Evolutionary conservation across 2,113 vertebrate genomes (phyloP).

Genomic region (Erythrocercus mccallii): DNA sequence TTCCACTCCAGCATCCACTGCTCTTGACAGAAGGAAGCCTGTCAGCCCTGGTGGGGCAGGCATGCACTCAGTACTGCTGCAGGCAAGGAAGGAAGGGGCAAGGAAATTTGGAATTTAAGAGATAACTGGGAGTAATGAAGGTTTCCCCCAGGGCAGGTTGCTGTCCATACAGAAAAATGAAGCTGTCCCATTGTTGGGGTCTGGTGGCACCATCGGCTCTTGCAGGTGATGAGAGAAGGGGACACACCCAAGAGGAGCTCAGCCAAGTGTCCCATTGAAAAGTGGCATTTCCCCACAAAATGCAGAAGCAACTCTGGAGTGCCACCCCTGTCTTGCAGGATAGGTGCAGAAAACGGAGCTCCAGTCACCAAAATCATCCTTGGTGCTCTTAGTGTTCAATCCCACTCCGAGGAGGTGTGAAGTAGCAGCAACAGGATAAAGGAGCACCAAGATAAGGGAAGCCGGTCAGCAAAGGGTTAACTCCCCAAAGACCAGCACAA

Average conservation of each 20-base stretch:
- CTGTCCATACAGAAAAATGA: background rate
- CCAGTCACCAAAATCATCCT: background rate
- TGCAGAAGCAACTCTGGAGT: background rate
- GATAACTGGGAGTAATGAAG: background rate
- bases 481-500: background rate
- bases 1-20: background rate
- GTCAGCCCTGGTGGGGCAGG: accelerated
- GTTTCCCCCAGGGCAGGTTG: background rate
- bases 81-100: background rate
- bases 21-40: background rate
- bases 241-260: accelerated
- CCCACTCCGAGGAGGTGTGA: accelerated
- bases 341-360: background rate
- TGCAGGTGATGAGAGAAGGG: background rate
- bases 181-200: background rate
- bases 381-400: background rate
- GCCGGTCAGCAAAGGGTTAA: background rate
- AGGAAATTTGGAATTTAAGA: background rate
- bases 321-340: background rate
- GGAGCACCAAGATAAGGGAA: background rate
- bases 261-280: background rate
- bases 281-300: background rate
- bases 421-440: background rate
- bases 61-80: background rate
- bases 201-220: accelerated